Conservation (phyloP, 1,140 invertebrate species). For the Anthonomus grandis region DNA sequence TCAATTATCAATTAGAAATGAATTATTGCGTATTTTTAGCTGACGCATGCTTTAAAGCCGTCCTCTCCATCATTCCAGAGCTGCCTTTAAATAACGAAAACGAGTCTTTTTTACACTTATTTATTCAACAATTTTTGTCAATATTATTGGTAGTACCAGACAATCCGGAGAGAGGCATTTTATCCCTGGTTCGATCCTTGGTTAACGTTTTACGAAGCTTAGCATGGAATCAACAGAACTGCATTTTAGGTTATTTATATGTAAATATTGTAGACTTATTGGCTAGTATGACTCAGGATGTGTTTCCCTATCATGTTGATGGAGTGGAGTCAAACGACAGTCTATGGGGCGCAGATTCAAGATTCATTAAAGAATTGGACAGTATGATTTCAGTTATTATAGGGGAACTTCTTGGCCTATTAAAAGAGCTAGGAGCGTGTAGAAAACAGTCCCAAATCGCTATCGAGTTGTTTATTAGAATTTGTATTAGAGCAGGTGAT, state of each 20-base stretch:
- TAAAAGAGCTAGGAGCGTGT: constrained; percentile 64
- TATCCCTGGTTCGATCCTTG: constrained; percentile 73
- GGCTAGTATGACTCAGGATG: constrained; percentile 69
- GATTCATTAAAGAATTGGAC: constrained; percentile 80
- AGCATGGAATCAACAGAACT: constrained; percentile 58
- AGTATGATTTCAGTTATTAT: constrained; percentile 74
- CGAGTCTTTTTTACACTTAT: constrained; percentile 69
- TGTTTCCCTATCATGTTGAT: constrained; percentile 77
- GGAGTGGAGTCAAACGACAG: constrained; percentile 91
- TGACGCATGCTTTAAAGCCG: constrained; percentile 90
- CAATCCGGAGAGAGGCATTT: constrained; percentile 77
- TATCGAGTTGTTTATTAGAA: constrained; percentile 69
- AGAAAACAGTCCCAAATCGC: constrained; percentile 66
- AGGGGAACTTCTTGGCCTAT: constrained; percentile 70
- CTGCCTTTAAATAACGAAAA: constrained; percentile 75
- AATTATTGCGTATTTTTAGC: constrained; percentile 56
- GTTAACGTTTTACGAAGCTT: constrained; percentile 72
- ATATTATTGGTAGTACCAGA: constrained; percentile 85
- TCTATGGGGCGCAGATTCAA: constrained; percentile 85
- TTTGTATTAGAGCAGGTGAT: constrained; percentile 60
- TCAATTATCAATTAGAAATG: too few relatives aligned
- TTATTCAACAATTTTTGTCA: constrained; percentile 76
- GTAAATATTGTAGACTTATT: constrained; percentile 72
- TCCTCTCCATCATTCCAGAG: constrained; percentile 75
- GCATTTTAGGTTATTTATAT: constrained; percentile 61